Base-by-base conservation (phyloP, 2,888 invertebrate species). In the Dusona sp. region DNA sequence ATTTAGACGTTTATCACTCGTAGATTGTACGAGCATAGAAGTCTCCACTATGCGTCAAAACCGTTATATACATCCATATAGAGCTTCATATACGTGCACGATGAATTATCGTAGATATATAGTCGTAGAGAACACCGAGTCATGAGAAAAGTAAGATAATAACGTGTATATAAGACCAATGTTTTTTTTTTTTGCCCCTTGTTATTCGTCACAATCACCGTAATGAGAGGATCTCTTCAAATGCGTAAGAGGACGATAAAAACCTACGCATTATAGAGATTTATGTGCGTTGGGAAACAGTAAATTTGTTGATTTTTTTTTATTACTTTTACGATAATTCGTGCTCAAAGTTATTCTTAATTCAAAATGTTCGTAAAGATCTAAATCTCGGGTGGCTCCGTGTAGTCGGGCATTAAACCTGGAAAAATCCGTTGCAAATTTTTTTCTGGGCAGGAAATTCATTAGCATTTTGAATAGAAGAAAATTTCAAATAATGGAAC, bases 1-100 rank as follows among this genome's bases (percentile, higher is more conserved):
- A 87, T 88, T 88, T 88, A 87, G 83, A 87, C 83, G 81, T 88
- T 87, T 87, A 85, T 86, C 86, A 88, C 75, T 74, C 64, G 82
- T 86, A 81, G 81, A 84, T 86, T 81, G 81, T 86, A 74, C 72
- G 80, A 78, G 77, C 77, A 79, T 75, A 79, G 75, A 48, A 83
- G 68, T 79, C 74, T 68, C 42, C 29, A 70, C 73, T 61, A 79
- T 61, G n/a, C 45, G 61, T 78, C 65, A 74, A 54, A 48, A 45
- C 65, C 57, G 74, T n/a, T 54, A 54, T 54, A 38, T 68, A 36
- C 42, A 74, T 7, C 64, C 45, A 64, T 64, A 64, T 19, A 19
- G 29, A 7, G 29, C 6, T 48, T 16, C 61, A 42, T 36, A 75
- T 36, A 22, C 70, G 61, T 13, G 68, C 51, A 33, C 64, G 74